Evolutionary conservation across 2,797 vertebrate genomes (phyloP), one percentile per base, ranked within the genome.

Genomic region (Pelochelys cantorii): DNA sequence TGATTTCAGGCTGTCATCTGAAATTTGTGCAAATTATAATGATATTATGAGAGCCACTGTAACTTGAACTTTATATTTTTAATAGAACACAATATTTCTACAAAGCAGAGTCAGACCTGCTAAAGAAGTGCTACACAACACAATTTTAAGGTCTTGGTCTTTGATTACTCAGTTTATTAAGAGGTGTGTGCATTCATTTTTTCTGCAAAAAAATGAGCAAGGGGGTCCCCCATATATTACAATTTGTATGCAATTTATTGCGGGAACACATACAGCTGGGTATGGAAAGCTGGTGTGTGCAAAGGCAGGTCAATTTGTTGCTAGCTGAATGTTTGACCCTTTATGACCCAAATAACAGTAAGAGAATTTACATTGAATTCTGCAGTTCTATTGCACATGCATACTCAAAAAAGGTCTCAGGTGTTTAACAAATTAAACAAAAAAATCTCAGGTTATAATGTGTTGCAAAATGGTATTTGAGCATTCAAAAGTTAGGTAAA

Each of bases 11-110:
- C 90, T 93, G 95, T 90, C 95, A 93, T 87, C 81, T 92, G 88
- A 88, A 96, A 97, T 96, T 97, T 95, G 91, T 88, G 92, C 65
- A 86, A 90, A 95, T 95, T 93, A 96, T 90, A 91, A 84, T 56
- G 89, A 96, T 37, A 97, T 93, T 91, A 92, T 89, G 53, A 95
- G 92, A 95, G 86, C 84, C 68, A 89, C 6, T 79, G 60, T 89
- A 80, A 92, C 95, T 5, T 79, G 56, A 89, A 80, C 91, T 95
- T 96, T 89, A 89, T 59, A 93, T 86, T 95, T 97, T 97, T 83
- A 95, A 95, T 93, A 96, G 94, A 97, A 89, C 9, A 86, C 80
- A 85, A 25, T 14, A 25, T 84, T 94, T 94, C 85, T 94, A 52
- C 79, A 55, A 79, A 93, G 85, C 95, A 97, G 92, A 84, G 15